phyloP scores from a whole-genome alignment of 2,888 invertebrate species.

The Eilema sororculum region DNA sequence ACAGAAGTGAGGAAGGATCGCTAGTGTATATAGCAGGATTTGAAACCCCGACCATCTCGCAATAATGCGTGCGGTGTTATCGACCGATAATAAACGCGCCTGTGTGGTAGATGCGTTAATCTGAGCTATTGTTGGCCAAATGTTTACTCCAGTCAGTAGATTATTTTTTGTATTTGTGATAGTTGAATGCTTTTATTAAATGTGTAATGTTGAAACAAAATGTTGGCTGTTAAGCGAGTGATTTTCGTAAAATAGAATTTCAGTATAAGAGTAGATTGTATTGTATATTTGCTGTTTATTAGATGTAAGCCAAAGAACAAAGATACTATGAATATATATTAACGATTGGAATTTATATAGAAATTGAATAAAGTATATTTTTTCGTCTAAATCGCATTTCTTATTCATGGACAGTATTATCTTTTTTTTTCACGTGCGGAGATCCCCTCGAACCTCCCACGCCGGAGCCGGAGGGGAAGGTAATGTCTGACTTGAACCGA shows the following conservation, averaged over 20 bases:
- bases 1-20: too few species aligned
- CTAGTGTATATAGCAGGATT: too few species aligned
- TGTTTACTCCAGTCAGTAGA: slow-evolving; percentile 12
- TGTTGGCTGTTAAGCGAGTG: slow-evolving; percentile 47
- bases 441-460: too few species aligned
- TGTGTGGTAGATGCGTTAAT: background rate
- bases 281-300: slow-evolving; percentile 46
- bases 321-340: slow-evolving; percentile 34
- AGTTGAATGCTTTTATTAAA: slow-evolving; percentile 28
- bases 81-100: too few species aligned
- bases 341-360: slow-evolving; percentile 33
- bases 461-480: too few species aligned
- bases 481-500: too few species aligned
- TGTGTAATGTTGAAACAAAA: slow-evolving; percentile 34
- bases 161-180: slow-evolving; percentile 36
- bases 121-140: background rate
- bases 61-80: too few species aligned
- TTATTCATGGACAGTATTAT: background rate
- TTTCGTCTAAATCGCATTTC: slow-evolving; percentile 23
- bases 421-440: too few species aligned
- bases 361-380: slow-evolving; percentile 41
- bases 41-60: too few species aligned
- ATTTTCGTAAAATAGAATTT: slow-evolving; percentile 45
- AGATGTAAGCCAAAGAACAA: slow-evolving; percentile 56
- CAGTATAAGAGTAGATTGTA: slow-evolving; percentile 34